A percentile compares a stretch with the other conserved stretches of the same genome.
These are phyloP conservation scores for Drosophila serrata DNA, from an alignment of 1,140 invertebrate species.

Conservation along the genomic window DNA sequence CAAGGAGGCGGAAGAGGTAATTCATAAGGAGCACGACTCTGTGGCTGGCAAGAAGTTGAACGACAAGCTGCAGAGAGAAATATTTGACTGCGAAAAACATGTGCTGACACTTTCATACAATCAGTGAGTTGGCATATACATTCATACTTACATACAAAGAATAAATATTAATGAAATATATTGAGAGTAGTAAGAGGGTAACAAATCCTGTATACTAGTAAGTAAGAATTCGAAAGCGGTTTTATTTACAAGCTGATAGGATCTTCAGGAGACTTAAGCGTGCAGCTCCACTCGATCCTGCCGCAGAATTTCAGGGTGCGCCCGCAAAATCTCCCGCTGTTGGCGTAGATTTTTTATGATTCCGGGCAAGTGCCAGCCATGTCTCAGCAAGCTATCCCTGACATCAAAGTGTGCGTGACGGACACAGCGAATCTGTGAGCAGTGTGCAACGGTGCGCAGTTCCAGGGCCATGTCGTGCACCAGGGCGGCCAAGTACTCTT, in stretches of 20 bases:
- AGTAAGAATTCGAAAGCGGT: neutral
- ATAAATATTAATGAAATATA: neutral
- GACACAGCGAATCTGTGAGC: constrained; percentile 92
- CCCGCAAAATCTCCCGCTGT: constrained; percentile 86
- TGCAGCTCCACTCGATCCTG: constrained; percentile 70
- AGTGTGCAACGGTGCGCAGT: constrained; percentile 92
- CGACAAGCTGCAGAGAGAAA: constrained; percentile 58
- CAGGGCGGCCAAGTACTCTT: constrained; percentile 90
- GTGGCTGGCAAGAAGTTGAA: constrained; percentile 75
- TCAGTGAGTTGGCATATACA: neutral
- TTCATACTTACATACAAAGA: too few relatives aligned
- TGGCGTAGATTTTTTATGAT: constrained; percentile 91
- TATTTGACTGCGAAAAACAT: constrained; percentile 64
- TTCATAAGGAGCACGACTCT: constrained; percentile 73
- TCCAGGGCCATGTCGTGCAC: constrained; percentile 93
- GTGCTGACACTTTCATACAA: constrained; percentile 34
- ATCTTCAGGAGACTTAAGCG: constrained; percentile 4
- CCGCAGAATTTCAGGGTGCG: constrained; percentile 86
- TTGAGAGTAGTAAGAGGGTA: too few relatives aligned
- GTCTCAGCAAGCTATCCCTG: constrained; percentile 91
- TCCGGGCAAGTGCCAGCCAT: constrained; percentile 92
- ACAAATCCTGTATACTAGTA: neutral
- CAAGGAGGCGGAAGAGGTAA: constrained; percentile 56
- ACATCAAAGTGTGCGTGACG: constrained; percentile 93
- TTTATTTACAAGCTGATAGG: constrained; percentile 7